A percentile compares a stretch with the other conserved stretches of the same genome.
phyloP scores from a whole-genome alignment of 2,113 vertebrate species.

The Oophaga pumilio region DNA sequence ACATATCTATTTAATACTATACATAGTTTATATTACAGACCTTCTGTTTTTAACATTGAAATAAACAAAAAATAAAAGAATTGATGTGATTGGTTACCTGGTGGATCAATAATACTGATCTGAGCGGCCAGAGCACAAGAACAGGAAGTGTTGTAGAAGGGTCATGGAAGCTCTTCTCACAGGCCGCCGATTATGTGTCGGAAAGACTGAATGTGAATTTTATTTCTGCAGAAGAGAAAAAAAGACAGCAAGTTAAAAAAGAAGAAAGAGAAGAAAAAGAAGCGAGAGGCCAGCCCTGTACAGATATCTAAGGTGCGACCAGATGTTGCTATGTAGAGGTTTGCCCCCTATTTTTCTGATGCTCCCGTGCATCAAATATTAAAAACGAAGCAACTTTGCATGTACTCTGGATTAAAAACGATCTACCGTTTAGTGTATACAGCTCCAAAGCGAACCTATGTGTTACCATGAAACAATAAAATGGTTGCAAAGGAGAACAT shows the following conservation, averaged over 20 bases:
- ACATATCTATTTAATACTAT: too few species aligned
- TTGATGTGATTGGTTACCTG: too few species aligned
- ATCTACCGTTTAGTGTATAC: neutral
- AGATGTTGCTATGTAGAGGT: neutral
- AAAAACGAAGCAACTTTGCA: neutral
- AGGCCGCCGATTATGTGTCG: neutral
- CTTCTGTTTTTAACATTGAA: too few species aligned
- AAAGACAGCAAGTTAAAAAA: constrained; percentile 84
- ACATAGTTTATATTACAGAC: too few species aligned
- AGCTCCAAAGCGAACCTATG: neutral
- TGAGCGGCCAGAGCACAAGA: too few species aligned
- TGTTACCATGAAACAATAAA: neutral
- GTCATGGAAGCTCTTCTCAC: too few species aligned
- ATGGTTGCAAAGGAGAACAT: too few species aligned
- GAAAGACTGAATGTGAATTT: neutral
- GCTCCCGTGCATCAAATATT: neutral
- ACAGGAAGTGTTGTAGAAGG: too few species aligned
- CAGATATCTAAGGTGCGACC: constrained; percentile 85
- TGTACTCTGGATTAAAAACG: neutral
- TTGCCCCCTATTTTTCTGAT: neutral
- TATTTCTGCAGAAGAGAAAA: constrained; percentile 76
- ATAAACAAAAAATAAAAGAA: too few species aligned
- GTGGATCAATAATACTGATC: too few species aligned
- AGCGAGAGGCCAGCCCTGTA: constrained; percentile 78
- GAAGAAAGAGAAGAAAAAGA: constrained; percentile 85